phyloP scores from a whole-genome alignment of 2,888 invertebrate genomes.

The Leptura quadrifasciata region DNA sequence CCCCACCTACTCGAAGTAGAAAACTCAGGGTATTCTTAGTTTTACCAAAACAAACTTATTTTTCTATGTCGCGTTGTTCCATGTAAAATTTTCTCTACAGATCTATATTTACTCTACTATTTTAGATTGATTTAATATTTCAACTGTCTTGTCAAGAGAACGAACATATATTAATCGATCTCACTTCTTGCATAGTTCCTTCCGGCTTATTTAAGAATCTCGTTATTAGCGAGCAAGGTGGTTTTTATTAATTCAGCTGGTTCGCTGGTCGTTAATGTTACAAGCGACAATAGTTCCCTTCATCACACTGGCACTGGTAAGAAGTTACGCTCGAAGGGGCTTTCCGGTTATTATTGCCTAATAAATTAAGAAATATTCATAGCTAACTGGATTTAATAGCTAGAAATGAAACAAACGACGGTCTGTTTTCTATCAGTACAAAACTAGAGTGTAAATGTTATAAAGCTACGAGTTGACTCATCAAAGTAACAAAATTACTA shows the following conservation, averaged over 20 bases:
- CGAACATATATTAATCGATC: neutral
- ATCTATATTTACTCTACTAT: no score
- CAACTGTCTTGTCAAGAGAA: no score
- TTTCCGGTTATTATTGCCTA: constrained; percentile 34
- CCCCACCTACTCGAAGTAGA: no score
- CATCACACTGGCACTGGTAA: constrained; percentile 11
- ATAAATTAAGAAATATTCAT: constrained; percentile 5
- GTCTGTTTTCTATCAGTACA: constrained; percentile 4
- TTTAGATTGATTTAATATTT: no score
- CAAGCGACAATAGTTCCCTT: neutral
- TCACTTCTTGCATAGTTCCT: constrained; percentile 11
- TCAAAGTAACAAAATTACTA: neutral
- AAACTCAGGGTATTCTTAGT: no score
- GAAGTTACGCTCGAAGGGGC: constrained; percentile 27
- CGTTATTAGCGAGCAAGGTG: constrained; percentile 14
- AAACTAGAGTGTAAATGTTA: neutral
- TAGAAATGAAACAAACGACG: neutral
- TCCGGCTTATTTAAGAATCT: constrained; percentile 2
- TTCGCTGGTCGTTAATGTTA: neutral
- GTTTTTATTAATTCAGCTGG: constrained; percentile 9
- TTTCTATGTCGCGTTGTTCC: no score
- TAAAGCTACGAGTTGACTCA: neutral
- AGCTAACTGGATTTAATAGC: neutral
- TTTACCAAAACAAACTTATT: no score
- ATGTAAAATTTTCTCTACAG: no score